phyloP scores from a whole-genome alignment of 2,797 vertebrate genomes.

The Rhinichthys osculus region DNA sequence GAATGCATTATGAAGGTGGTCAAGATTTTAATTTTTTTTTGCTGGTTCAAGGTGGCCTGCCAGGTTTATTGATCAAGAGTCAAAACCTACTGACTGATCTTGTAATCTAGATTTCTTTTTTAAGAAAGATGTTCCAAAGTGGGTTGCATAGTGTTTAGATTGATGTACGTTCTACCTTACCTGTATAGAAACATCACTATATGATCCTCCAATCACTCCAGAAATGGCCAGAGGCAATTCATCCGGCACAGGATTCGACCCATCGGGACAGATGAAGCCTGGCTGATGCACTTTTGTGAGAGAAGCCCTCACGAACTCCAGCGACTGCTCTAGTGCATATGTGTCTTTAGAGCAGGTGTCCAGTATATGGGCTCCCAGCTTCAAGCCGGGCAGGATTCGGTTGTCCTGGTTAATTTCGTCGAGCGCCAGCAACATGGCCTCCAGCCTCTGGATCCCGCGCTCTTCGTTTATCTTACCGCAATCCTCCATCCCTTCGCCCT shows the following conservation, averaged over 20 bases:
- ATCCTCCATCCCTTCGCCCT: slow-evolving; percentile 89
- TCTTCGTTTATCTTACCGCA: slow-evolving; percentile 97
- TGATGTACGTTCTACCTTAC: slow-evolving; percentile 68
- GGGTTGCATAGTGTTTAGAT: background rate
- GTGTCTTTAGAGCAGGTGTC: slow-evolving; percentile 99
- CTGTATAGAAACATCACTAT: slow-evolving; percentile 99
- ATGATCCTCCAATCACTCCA: slow-evolving; percentile 96
- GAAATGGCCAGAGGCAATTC: slow-evolving; percentile 94
- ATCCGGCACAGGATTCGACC: slow-evolving; percentile 93
- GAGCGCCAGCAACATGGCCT: slow-evolving; percentile 96
- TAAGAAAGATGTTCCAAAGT: background rate
- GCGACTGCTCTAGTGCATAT: slow-evolving; percentile 94
- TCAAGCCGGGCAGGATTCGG: slow-evolving; percentile 89
- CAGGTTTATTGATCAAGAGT: background rate
- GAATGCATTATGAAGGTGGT: background rate
- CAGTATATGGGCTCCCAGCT: slow-evolving; percentile 92
- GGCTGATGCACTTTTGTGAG: slow-evolving; percentile 94
- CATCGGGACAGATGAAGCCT: slow-evolving; percentile 95
- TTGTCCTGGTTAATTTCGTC: slow-evolving; percentile 94
- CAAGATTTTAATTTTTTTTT: background rate
- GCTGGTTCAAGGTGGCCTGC: background rate
- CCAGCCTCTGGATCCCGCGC: slow-evolving; percentile 95
- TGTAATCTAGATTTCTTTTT: background rate
- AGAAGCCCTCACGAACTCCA: slow-evolving; percentile 96
- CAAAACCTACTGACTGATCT: background rate